These are phyloP conservation scores for Lophura nycthemera DNA, from an alignment of 2,113 vertebrate genomes.

Conservation along the genomic window DNA sequence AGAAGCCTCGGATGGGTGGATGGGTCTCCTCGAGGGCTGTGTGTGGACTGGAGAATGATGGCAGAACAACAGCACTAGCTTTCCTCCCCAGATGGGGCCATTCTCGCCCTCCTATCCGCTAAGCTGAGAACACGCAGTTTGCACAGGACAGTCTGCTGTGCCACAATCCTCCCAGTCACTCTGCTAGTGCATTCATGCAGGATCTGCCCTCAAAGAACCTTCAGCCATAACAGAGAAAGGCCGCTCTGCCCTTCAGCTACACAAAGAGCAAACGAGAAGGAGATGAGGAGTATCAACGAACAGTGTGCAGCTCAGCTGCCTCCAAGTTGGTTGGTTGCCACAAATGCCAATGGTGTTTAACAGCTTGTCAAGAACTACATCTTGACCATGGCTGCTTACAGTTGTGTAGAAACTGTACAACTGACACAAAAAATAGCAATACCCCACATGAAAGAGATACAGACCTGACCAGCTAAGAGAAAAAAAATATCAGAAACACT, in stretches of 20 bases:
- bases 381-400: neutral
- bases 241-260: constrained; percentile 27
- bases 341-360: constrained; percentile 12
- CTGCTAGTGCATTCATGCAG: neutral
- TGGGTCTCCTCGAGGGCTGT: neutral
- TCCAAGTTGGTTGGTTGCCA: constrained; percentile 14
- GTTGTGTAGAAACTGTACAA: neutral
- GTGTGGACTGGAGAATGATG: neutral
- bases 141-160: fast-evolving
- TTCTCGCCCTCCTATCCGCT: neutral
- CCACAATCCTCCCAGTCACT: neutral
- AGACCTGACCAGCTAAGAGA: neutral
- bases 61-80: neutral
- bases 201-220: neutral
- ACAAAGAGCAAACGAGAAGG: neutral
- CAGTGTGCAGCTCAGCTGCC: neutral
- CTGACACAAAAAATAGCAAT: neutral
- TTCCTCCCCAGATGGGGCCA: neutral
- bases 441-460: neutral
- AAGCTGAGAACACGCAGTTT: neutral
- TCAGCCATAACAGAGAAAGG: neutral
- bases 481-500: neutral
- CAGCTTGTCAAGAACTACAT: neutral
- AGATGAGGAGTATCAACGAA: constrained; percentile 28
- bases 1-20: neutral